A percentile compares a stretch with the other conserved stretches of the same genome.
Conservation (phyloP, 1,140 invertebrate species). For the Papilio helenus region DNA sequence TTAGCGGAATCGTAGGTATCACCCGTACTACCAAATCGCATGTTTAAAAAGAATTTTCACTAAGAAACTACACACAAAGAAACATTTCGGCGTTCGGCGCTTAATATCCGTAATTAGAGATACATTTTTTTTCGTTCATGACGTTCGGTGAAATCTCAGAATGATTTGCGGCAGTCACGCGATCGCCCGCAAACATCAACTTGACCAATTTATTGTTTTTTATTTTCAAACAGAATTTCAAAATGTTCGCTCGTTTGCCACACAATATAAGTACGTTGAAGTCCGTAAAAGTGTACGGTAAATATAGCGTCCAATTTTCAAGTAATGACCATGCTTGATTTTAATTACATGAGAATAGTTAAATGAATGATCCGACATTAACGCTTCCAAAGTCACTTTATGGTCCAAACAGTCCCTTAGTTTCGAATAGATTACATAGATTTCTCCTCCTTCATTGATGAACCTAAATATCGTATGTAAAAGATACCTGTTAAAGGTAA, state of each 20-base stretch:
- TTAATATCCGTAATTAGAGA: conserved; percentile 74
- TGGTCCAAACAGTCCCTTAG: too few species aligned
- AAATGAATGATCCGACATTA: neutral
- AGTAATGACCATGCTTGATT: neutral
- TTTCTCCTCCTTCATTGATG: too few species aligned
- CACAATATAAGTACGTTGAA: conserved; percentile 18
- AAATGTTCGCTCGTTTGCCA: conserved; percentile 34
- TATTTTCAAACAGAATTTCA: conserved; percentile 38
- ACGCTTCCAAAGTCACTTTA: neutral
- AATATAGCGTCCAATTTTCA: neutral
- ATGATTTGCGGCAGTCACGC: conserved; percentile 70
- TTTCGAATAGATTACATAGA: too few species aligned
- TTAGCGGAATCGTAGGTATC: conserved; percentile 41
- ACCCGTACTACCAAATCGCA: conserved; percentile 53
- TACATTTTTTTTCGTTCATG: conserved; percentile 68
- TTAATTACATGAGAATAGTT: neutral
- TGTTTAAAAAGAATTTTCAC: conserved; percentile 63
- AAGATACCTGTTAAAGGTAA: too few species aligned
- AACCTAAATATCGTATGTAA: too few species aligned
- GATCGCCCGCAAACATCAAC: conserved; percentile 58
- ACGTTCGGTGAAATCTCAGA: conserved; percentile 66
- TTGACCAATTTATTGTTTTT: conserved; percentile 49
- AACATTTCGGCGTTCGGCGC: conserved; percentile 61
- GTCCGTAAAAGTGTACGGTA: neutral
- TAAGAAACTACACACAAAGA: conserved; percentile 59